Conservation (phyloP, 2,888 invertebrate genomes). For the Leptinotarsa peninsularis region DNA sequence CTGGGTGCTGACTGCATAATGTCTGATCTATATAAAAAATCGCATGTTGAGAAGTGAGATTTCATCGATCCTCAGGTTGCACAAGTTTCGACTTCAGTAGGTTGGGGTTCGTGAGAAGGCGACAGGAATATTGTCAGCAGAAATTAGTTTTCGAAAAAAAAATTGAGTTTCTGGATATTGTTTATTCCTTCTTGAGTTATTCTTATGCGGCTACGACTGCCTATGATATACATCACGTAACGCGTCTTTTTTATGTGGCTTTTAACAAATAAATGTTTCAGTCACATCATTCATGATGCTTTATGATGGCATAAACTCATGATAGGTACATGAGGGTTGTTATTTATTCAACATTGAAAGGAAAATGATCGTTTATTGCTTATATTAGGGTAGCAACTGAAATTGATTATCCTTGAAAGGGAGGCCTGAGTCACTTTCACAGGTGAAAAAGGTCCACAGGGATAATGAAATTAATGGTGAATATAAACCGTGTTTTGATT, state of each 20-base stretch:
- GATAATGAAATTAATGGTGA: not conserved
- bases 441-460: not conserved
- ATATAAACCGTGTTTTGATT: no score
- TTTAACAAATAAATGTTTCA: slow-evolving; percentile 25
- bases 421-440: not conserved
- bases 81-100: no score
- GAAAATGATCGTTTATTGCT: not conserved
- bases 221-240: slow-evolving; percentile 10
- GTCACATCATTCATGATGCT: not conserved
- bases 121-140: no score
- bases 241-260: slow-evolving; percentile 12
- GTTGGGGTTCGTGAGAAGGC: no score
- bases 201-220: slow-evolving; percentile 5
- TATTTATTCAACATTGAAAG: slow-evolving; percentile 20
- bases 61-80: no score
- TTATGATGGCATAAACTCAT: slow-evolving; percentile 16
- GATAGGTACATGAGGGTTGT: slow-evolving; percentile 3
- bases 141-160: no score
- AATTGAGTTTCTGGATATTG: not conserved
- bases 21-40: no score
- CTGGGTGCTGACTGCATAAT: no score
- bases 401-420: not conserved
- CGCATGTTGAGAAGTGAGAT: no score
- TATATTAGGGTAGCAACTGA: not conserved
- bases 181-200: not conserved